Base-by-base conservation (phyloP, 2,888 invertebrate genomes). In the Argyra leucocephala region DNA sequence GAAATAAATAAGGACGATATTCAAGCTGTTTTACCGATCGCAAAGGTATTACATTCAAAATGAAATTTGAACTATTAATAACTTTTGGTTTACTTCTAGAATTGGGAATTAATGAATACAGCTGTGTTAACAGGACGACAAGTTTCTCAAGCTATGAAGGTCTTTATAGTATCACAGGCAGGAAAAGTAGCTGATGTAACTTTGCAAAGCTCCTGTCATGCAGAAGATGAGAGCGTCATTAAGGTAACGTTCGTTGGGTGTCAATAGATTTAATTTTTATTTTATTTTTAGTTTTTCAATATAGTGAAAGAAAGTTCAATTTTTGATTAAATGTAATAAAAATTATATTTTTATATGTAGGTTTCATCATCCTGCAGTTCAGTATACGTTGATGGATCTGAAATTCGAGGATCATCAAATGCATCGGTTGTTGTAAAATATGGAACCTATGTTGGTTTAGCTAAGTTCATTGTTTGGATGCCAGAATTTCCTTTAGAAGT, bases 151-250 rank as follows among this genome's bases (percentile, higher is more conserved):
- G 92, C 95, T 21, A 91, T 97, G 90, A 93, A 93, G 81, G 92
- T 97, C 71, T 91, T 94, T 79, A 93, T 95, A 73, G 95, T 97
- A 62, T 93, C 93, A 60, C 93, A 95, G 77, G 91, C 93, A 0
- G 96, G 96, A 21, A 91, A 92, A 80, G 91, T 95, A 9, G 93
- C 93, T 67, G 96, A 97, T 80, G 95, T 97, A 71, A 96, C 96
- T 23, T 83, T 93, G 68, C 93, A 95, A 79, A 92, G 95, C 70
- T 93, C 94, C 66, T 97, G 96, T 78, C 91, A 93, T 77, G 95
- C 96, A 5, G 91, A 93, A 74, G 96, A 97, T 78, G 94, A 95
- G 78, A 94, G 94, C 75, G 95, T 96, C 31, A 86, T 97, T 66
- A 96, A 97, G 88, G 97, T 96, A 82, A 68, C 10, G 10, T 22